Percentiles rank a stretch among this genome's conserved stretches.
These are phyloP conservation scores for Halictus rubicundus DNA, from an alignment of 1,140 invertebrate genomes.

Conservation along the genomic window DNA sequence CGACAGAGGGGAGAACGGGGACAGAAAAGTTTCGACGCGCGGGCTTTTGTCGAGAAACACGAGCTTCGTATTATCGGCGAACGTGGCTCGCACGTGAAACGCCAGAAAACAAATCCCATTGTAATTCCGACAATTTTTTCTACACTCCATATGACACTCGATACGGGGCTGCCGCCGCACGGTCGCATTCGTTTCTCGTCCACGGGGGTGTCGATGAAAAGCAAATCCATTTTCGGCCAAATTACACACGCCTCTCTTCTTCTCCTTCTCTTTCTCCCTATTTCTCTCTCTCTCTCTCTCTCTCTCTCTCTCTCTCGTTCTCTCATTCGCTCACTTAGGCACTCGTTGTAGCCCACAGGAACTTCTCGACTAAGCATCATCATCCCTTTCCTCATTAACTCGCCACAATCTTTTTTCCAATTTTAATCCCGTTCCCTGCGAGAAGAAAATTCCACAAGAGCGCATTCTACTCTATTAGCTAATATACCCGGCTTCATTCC, in stretches of 20 bases:
- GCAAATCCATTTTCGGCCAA: conserved; percentile 62
- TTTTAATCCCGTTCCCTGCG: conserved; percentile 39
- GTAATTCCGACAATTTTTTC: conserved; percentile 35
- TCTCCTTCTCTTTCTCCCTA: too few relatives aligned
- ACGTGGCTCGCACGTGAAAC: conserved; percentile 12
- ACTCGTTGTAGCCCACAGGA: conserved; percentile 27
- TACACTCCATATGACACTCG: conserved; percentile 31
- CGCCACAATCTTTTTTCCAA: conserved; percentile 8
- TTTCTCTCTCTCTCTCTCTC: too few relatives aligned
- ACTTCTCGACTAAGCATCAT: conserved; percentile 18
- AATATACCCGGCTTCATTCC: too few relatives aligned
- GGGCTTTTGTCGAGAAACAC: conserved; percentile 29
- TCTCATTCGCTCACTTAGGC: conserved; percentile 14
- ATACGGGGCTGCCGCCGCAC: conserved; percentile 16
- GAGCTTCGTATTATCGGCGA: conserved; percentile 34
- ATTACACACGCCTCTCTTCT: conserved; percentile 51
- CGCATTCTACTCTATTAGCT: too few relatives aligned
- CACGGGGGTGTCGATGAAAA: conserved; percentile 52
- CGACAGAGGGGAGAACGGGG: too few relatives aligned
- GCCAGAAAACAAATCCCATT: conserved; percentile 45
- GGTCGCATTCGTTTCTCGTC: neutral
- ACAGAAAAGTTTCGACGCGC: conserved; percentile 34
- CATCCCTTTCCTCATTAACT: conserved; percentile 32
- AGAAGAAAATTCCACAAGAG: too few relatives aligned
- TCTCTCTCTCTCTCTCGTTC: too few relatives aligned